Percentiles rank a stretch among this genome's conserved stretches.
Evolutionary conservation across 2,113 vertebrate species (phyloP).

Genomic region (Pristiophorus japonicus): DNA sequence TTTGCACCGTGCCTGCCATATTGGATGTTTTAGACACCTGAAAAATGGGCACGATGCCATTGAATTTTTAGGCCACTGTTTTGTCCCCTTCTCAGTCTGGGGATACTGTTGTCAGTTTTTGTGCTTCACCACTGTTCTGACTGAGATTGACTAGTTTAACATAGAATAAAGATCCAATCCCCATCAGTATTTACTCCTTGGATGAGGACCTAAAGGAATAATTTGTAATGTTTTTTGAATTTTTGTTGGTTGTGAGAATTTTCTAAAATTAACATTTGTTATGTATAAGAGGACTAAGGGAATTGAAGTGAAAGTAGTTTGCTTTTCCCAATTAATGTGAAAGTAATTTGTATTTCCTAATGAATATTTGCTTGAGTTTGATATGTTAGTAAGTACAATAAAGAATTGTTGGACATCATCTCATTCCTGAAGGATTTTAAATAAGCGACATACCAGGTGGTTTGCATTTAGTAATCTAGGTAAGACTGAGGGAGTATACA

Average conservation of each 20-base stretch:
- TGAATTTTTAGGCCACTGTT: neutral
- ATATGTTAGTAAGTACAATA: neutral
- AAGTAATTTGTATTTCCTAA: neutral
- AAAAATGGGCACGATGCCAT: too few relatives aligned
- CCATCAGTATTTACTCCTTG: neutral
- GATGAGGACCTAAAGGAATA: neutral
- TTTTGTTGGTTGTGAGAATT: neutral
- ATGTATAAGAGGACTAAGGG: constrained; percentile 36
- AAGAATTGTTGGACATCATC: neutral
- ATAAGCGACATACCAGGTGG: neutral
- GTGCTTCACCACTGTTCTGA: neutral
- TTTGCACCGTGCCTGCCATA: too few relatives aligned
- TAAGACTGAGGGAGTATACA: neutral
- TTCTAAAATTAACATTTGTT: neutral
- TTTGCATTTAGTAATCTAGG: neutral
- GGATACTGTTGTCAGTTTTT: neutral
- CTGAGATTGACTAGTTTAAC: neutral
- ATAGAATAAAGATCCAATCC: neutral
- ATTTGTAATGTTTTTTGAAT: neutral
- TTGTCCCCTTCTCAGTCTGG: too few relatives aligned
- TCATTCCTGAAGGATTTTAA: neutral
- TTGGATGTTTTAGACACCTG: too few relatives aligned
- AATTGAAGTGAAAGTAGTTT: neutral
- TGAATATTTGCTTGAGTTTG: neutral
- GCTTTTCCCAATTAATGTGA: neutral